Conservation (phyloP, 2,888 invertebrate species). For the Nomada fucata region DNA sequence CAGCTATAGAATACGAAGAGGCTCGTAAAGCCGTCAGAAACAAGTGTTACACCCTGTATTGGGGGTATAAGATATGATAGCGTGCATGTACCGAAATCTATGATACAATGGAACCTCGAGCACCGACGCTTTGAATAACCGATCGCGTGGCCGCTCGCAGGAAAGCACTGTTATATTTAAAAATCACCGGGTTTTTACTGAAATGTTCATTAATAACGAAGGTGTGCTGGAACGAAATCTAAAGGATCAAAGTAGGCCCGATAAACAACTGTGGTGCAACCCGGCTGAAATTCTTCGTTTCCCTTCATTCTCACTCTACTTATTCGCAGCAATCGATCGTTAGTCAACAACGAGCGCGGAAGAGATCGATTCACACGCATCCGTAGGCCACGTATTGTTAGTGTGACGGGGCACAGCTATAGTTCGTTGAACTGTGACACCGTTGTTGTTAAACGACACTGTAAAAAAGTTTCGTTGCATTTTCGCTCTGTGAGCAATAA, state of each 20-base stretch:
- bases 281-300: slow-evolving; percentile 14
- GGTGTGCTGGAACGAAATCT: background rate
- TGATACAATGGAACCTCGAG: slow-evolving; percentile 68
- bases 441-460: slow-evolving; percentile 21
- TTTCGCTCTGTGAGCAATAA: background rate
- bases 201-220: background rate
- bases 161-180: slow-evolving; percentile 24
- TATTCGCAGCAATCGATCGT: slow-evolving; percentile 59
- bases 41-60: slow-evolving; percentile 68
- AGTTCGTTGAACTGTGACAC: slow-evolving; percentile 25
- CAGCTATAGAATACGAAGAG: slow-evolving; percentile 64
- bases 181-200: background rate
- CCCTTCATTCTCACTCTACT: slow-evolving; percentile 45
- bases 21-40: slow-evolving; percentile 70
- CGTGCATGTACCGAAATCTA: slow-evolving; percentile 66
- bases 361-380: slow-evolving; percentile 48
- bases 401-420: slow-evolving; percentile 7
- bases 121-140: slow-evolving; percentile 66
- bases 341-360: slow-evolving; percentile 30
- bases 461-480: slow-evolving; percentile 22
- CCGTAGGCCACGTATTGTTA: slow-evolving; percentile 28
- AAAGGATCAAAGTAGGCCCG: background rate
- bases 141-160: slow-evolving; percentile 48
- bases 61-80: slow-evolving; percentile 68
- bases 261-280: background rate